These are phyloP conservation scores for Pterostichus madidus DNA, from an alignment of 2,888 invertebrate genomes.

Conservation along the genomic window DNA sequence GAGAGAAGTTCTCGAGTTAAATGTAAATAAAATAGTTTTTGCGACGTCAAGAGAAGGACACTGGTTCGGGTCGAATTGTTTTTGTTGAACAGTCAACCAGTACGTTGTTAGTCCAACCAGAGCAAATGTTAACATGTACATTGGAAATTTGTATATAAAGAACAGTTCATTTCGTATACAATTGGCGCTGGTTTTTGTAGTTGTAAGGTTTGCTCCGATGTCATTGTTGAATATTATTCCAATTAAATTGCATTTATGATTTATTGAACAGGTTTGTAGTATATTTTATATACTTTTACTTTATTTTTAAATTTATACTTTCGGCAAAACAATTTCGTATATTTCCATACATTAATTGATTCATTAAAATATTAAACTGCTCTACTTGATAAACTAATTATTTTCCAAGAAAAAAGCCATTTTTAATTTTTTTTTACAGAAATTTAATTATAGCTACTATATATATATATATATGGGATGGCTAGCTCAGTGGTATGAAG, in stretches of 20 bases:
- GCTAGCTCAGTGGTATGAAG: too few species aligned
- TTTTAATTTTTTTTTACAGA: too few species aligned
- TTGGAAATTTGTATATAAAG: slow-evolving; percentile 64
- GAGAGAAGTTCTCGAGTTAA: slow-evolving; percentile 20
- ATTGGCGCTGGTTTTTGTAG: slow-evolving; percentile 43
- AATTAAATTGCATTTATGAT: slow-evolving; percentile 20
- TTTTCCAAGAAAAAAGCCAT: too few species aligned
- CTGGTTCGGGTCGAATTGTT: slow-evolving; percentile 46
- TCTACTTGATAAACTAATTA: too few species aligned
- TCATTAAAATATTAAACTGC: too few species aligned
- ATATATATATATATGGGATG: too few species aligned
- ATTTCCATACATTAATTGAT: too few species aligned
- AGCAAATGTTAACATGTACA: slow-evolving; percentile 64
- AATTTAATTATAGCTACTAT: too few species aligned
- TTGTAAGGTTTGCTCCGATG: neutral
- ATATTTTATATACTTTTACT: too few species aligned
- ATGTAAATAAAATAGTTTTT: slow-evolving; percentile 63
- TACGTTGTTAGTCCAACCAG: slow-evolving; percentile 60
- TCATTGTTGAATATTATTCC: slow-evolving; percentile 41
- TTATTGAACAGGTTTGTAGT: too few species aligned
- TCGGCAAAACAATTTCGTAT: too few species aligned
- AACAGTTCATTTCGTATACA: slow-evolving; percentile 61
- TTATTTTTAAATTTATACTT: too few species aligned
- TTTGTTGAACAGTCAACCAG: slow-evolving; percentile 48
- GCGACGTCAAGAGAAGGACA: slow-evolving; percentile 25